A percentile compares a stretch with the other conserved stretches of the same genome.
These are phyloP conservation scores for Diachrysia chrysitis DNA, from an alignment of 2,888 invertebrate species.

Conservation along the genomic window DNA sequence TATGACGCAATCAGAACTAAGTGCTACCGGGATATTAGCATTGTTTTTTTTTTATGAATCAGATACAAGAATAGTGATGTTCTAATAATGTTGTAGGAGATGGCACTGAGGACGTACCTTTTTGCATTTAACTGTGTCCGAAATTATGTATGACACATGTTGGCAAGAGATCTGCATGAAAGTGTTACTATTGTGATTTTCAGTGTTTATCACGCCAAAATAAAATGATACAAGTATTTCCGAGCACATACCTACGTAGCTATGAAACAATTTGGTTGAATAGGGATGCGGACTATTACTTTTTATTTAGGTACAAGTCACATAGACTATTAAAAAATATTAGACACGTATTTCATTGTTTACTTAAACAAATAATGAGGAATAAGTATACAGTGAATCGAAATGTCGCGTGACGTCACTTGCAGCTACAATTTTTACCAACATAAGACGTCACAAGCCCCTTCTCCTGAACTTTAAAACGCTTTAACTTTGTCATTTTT, in stretches of 20 bases:
- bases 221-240: slow-evolving; percentile 31
- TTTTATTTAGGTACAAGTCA: no score
- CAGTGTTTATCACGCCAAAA: slow-evolving; percentile 45
- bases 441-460: no score
- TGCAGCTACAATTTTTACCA: no score
- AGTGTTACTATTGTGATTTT: slow-evolving; percentile 20
- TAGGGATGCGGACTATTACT: no score
- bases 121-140: slow-evolving; percentile 34
- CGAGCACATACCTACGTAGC: neutral
- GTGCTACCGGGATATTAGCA: slow-evolving; percentile 49
- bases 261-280: no score
- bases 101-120: slow-evolving; percentile 52
- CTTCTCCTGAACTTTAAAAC: no score
- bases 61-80: slow-evolving; percentile 62
- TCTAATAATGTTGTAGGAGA: slow-evolving; percentile 65
- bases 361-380: no score
- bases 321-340: no score
- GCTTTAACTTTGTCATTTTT: no score
- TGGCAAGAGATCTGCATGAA: slow-evolving; percentile 46
- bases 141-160: slow-evolving; percentile 46
- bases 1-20: slow-evolving; percentile 63
- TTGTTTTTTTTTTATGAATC: slow-evolving; percentile 68
- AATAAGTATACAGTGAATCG: no score
- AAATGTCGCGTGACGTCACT: no score
- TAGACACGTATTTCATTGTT: no score